Conservation (phyloP, 2,888 invertebrate species). For the Ichneumoninae sp. region DNA sequence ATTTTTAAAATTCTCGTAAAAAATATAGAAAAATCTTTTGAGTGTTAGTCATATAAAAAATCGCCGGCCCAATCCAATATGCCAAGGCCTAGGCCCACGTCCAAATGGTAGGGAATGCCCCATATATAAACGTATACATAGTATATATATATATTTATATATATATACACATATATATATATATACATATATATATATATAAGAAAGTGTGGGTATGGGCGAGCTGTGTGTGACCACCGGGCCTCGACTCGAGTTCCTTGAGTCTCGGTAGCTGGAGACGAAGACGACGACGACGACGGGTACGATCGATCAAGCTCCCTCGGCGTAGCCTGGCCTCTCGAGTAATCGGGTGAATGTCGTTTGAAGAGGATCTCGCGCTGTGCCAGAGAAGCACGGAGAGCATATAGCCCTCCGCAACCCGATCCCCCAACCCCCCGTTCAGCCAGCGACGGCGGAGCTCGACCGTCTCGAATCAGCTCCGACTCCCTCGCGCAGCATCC, state of each 20-base stretch:
- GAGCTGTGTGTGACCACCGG: constrained; percentile 5
- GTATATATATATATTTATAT: neutral
- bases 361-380: constrained; percentile 38
- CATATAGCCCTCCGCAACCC: constrained; percentile 6
- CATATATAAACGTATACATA: too few relatives aligned
- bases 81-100: too few relatives aligned
- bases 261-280: constrained; percentile 23
- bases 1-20: too few relatives aligned
- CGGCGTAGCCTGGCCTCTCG: constrained; percentile 30
- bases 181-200: neutral
- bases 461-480: constrained; percentile 37
- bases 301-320: constrained; percentile 55
- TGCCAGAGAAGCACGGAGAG: neutral
- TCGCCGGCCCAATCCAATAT: too few relatives aligned
- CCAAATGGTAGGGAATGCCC: too few relatives aligned
- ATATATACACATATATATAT: neutral
- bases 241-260: constrained; percentile 35
- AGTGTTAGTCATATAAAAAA: too few relatives aligned
- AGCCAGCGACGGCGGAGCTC: constrained; percentile 1
- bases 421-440: constrained; percentile 7
- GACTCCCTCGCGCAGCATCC: constrained; percentile 3
- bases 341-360: constrained; percentile 41
- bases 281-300: constrained; percentile 24
- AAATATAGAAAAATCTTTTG: too few relatives aligned
- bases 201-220: neutral